These are phyloP conservation scores for Mimumesa dahlbomi DNA, from an alignment of 2,888 invertebrate genomes.

Conservation along the genomic window DNA sequence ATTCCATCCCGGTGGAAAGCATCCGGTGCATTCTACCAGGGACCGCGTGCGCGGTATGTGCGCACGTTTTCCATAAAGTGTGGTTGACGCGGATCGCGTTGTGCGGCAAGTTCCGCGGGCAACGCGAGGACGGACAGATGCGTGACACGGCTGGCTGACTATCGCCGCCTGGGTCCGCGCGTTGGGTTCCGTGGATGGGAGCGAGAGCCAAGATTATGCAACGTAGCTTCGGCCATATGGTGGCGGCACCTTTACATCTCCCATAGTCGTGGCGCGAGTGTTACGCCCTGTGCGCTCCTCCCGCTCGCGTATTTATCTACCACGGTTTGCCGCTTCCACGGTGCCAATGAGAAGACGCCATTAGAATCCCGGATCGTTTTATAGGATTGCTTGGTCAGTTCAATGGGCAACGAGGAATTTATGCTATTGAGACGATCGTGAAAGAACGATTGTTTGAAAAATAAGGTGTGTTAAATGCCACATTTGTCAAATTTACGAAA, in stretches of 20 bases:
- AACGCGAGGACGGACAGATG: constrained; percentile 70
- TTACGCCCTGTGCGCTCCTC: constrained; percentile 45
- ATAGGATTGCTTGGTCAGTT: constrained; percentile 4
- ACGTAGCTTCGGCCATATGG: constrained; percentile 72
- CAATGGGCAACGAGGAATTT: no score
- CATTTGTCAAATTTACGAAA: no score
- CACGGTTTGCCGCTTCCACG: constrained; percentile 47
- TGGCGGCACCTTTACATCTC: constrained; percentile 76
- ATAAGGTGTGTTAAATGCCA: no score
- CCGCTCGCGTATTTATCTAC: constrained; percentile 46
- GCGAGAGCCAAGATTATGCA: constrained; percentile 70
- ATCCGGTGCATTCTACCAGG: constrained; percentile 9
- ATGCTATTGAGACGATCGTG: no score
- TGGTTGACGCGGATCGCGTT: constrained; percentile 10
- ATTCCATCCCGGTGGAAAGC: no score
- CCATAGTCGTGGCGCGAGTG: constrained; percentile 66
- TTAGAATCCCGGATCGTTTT: constrained; percentile 31
- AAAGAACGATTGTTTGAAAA: no score
- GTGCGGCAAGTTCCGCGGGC: constrained; percentile 14
- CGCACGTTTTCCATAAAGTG: constrained; percentile 35
- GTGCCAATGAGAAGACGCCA: constrained; percentile 46
- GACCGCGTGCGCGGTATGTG: constrained; percentile 17
- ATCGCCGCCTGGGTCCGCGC: constrained; percentile 43
- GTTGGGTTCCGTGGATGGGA: not conserved
- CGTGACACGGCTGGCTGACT: constrained; percentile 72